A percentile compares a stretch with the other conserved stretches of the same genome.
phyloP scores from a whole-genome alignment of 2,888 invertebrate genomes.

The Allophyes oxyacanthae region DNA sequence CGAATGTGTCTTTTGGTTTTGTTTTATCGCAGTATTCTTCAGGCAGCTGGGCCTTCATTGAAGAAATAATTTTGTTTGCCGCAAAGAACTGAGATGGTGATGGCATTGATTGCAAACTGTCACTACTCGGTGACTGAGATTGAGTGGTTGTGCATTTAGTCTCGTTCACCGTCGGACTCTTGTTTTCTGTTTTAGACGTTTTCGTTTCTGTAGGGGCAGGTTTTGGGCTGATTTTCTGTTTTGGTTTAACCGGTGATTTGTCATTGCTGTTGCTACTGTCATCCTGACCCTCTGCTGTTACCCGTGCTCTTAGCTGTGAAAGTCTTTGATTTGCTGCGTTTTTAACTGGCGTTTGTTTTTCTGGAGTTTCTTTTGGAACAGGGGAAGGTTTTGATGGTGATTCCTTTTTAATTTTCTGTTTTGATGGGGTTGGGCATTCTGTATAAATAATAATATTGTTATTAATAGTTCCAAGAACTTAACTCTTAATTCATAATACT shows the following conservation, averaged over 20 bases:
- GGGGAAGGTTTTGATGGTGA: constrained; percentile 45
- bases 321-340: constrained; percentile 76
- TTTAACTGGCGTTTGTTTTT: constrained; percentile 61
- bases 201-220: constrained; percentile 63
- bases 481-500: no score
- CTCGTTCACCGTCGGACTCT: constrained; percentile 72
- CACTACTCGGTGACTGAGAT: constrained; percentile 77
- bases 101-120: constrained; percentile 75
- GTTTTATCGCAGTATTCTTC: constrained; percentile 76
- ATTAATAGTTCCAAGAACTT: background rate
- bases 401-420: constrained; percentile 46
- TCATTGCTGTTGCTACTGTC: constrained; percentile 58
- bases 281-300: constrained; percentile 67
- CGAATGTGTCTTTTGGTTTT: constrained; percentile 81
- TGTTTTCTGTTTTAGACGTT: constrained; percentile 54
- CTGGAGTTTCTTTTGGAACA: constrained; percentile 29
- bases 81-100: constrained; percentile 85
- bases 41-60: constrained; percentile 85
- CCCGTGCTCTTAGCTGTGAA: constrained; percentile 67
- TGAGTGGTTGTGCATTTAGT: constrained; percentile 66
- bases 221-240: constrained; percentile 61
- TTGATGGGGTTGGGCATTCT: constrained; percentile 58
- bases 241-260: constrained; percentile 58
- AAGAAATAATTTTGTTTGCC: constrained; percentile 83
- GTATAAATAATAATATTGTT: constrained; percentile 9